Percentiles rank a stretch among this genome's conserved stretches.
Conservation (phyloP, 2,797 vertebrate genomes). For the Malurus splendens region DNA sequence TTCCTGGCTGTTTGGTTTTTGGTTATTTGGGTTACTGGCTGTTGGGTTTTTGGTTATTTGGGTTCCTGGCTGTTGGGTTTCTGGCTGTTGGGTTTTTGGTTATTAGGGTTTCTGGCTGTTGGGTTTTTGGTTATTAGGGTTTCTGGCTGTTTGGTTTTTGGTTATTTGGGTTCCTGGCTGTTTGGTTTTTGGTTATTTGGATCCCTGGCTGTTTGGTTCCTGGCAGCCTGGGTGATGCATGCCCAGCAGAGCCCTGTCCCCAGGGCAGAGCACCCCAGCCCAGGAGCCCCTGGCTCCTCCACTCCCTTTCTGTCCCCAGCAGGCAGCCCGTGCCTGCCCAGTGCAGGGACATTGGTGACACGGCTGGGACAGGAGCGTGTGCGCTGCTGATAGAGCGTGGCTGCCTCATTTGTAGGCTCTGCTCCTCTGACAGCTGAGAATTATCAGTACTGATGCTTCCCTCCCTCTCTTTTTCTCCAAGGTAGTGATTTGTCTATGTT, state of each 20-base stretch:
- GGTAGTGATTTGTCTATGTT: slow-evolving; percentile 74
- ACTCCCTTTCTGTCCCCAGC: neutral
- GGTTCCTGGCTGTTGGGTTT: too few species aligned
- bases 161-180: too few species aligned
- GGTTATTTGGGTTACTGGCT: too few species aligned
- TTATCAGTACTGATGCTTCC: slow-evolving; percentile 58
- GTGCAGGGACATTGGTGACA: neutral
- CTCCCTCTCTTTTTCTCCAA: slow-evolving; percentile 39
- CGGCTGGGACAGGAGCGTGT: slow-evolving; percentile 3
- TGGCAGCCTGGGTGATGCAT: neutral
- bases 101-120: neutral
- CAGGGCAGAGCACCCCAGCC: neutral
- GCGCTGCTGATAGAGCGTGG: slow-evolving; percentile 56
- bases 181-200: too few species aligned
- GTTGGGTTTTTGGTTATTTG: too few species aligned
- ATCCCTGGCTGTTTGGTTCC: rapidly evolving
- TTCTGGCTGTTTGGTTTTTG: too few species aligned
- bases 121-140: neutral
- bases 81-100: neutral
- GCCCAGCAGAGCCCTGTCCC: neutral
- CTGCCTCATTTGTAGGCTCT: slow-evolving; percentile 63
- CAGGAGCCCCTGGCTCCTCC: neutral
- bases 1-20: too few species aligned
- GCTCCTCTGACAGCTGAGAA: slow-evolving; percentile 65
- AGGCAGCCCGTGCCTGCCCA: neutral